These are phyloP conservation scores for Leptinotarsa peninsularis DNA, from an alignment of 2,888 invertebrate species.

Conservation along the genomic window DNA sequence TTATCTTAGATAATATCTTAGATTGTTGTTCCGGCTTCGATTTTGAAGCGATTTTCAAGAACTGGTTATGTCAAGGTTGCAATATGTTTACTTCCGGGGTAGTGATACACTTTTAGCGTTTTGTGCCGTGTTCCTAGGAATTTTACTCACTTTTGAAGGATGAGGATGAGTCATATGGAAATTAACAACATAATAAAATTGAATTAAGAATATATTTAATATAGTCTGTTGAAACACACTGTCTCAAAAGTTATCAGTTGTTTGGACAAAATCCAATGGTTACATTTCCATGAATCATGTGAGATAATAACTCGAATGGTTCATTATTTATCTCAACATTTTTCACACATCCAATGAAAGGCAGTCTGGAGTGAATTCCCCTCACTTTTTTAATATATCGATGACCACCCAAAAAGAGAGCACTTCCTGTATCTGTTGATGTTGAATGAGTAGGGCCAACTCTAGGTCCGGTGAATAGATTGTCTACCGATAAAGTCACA, in stretches of 20 bases:
- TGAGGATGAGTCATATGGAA: too few species aligned
- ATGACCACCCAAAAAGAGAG: constrained; percentile 93
- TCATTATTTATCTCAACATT: constrained; percentile 76
- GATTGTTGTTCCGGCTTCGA: too few species aligned
- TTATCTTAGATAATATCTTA: too few species aligned
- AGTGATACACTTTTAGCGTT: too few species aligned
- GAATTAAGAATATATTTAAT: too few species aligned
- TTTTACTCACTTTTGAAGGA: too few species aligned
- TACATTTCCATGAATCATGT: constrained; percentile 78
- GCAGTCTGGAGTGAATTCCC: constrained; percentile 78
- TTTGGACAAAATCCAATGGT: constrained; percentile 83
- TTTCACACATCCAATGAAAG: constrained; percentile 84
- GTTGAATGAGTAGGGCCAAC: constrained; percentile 72
- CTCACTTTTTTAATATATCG: constrained; percentile 69
- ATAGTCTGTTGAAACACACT: too few species aligned
- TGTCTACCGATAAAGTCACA: constrained; percentile 88
- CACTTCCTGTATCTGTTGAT: constrained; percentile 84
- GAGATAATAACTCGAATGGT: constrained; percentile 67
- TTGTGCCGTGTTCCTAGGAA: too few species aligned
- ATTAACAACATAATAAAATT: too few species aligned
- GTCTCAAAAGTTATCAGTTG: background rate
- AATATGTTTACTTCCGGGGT: too few species aligned
- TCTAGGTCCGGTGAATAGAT: constrained; percentile 78
- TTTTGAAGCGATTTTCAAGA: too few species aligned
- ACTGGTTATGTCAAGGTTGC: too few species aligned